A percentile compares a stretch with the other conserved stretches of the same genome.
Conservation (phyloP, 2,113 vertebrate genomes). For the Grammomys dolichurus region DNA sequence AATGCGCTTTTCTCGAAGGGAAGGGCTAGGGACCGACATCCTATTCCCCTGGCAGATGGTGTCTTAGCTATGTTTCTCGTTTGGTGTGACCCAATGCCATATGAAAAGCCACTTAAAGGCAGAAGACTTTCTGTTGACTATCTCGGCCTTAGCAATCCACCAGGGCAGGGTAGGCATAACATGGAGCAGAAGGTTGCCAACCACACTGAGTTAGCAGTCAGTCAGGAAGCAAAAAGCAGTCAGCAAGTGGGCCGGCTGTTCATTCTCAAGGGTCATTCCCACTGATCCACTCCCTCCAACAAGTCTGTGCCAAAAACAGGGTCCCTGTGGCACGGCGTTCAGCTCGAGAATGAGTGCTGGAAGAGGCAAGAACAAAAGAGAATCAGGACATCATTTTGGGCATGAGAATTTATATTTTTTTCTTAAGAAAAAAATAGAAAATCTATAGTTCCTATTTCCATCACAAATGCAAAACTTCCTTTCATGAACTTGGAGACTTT, state of each 20-base stretch:
- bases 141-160: too few species aligned
- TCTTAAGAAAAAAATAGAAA: constrained; percentile 42
- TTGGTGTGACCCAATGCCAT: not conserved
- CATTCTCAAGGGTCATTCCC: not conserved
- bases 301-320: not conserved
- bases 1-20: not conserved
- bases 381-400: not conserved
- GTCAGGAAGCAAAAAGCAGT: not conserved
- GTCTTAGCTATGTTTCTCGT: not conserved
- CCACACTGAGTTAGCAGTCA: not conserved
- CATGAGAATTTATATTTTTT: not conserved
- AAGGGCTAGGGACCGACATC: not conserved
- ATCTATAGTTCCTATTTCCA: not conserved
- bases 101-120: not conserved
- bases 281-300: not conserved
- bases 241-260: not conserved
- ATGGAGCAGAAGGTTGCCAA: not conserved
- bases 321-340: not conserved
- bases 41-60: not conserved
- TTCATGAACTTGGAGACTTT: not conserved
- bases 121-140: not conserved
- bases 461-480: constrained; percentile 38
- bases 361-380: not conserved
- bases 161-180: not conserved
- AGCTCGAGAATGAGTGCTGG: not conserved